A percentile compares a stretch with the other conserved stretches of the same genome.
Conservation (phyloP, 2,888 invertebrate species). For the Chrysomela aeneicollis region DNA sequence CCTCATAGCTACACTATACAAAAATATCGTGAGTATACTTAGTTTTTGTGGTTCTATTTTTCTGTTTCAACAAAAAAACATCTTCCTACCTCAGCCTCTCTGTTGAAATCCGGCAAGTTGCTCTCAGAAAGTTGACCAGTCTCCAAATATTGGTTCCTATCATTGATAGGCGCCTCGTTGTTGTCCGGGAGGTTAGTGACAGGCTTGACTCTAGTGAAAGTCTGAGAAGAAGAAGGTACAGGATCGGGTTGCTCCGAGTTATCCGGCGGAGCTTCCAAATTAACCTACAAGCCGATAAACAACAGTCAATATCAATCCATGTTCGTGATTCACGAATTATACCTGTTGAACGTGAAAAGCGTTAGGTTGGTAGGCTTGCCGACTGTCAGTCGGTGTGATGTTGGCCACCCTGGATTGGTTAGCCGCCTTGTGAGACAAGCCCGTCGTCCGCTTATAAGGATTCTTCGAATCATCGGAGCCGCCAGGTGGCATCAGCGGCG, state of each 20-base stretch:
- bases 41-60: too few species aligned
- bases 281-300: constrained; percentile 55
- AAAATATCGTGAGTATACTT: too few species aligned
- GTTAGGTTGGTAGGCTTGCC: constrained; percentile 50
- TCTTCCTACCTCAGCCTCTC: constrained; percentile 11
- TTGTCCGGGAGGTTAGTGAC: constrained; percentile 62
- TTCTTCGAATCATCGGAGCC: constrained; percentile 48
- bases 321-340: background rate
- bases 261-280: constrained; percentile 73
- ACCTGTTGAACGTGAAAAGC: constrained; percentile 57
- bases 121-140: constrained; percentile 76
- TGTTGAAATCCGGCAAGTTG: constrained; percentile 48
- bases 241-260: constrained; percentile 73
- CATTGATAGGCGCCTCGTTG: constrained; percentile 72
- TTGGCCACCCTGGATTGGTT: constrained; percentile 48
- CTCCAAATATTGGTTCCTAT: constrained; percentile 79
- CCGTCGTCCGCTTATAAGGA: constrained; percentile 53
- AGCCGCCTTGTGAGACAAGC: constrained; percentile 63
- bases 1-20: too few species aligned
- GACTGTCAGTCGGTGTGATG: constrained; percentile 41
- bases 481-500: constrained; percentile 41
- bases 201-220: constrained; percentile 27
- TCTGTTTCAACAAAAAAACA: too few species aligned
- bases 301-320: background rate
- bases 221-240: constrained; percentile 33